Percentiles rank a stretch among this genome's conserved stretches.
These are phyloP conservation scores for Cryptoprocta ferox DNA, from an alignment of 2,797 vertebrate genomes.

Conservation along the genomic window DNA sequence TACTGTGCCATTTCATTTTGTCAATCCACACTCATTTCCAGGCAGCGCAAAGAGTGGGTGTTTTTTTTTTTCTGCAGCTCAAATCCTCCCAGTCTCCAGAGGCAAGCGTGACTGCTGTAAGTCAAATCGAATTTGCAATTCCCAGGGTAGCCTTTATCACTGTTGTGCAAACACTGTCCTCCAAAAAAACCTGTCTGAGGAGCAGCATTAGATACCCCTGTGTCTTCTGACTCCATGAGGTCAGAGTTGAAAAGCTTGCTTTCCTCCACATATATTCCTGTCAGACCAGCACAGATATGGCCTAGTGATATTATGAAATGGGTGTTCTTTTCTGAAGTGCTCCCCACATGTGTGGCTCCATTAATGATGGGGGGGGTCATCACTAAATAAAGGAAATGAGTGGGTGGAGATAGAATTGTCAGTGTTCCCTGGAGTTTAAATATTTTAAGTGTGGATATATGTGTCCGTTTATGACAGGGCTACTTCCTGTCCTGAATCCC, in stretches of 20 bases:
- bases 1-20: not conserved
- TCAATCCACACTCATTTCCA: constrained; percentile 52
- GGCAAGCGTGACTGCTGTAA: constrained; percentile 24
- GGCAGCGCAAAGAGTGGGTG: constrained; percentile 5
- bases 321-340: not conserved
- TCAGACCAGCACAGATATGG: not conserved
- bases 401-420: not conserved
- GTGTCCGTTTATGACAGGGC: not conserved
- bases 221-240: not conserved
- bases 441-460: not conserved
- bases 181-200: not conserved
- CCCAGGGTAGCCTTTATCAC: not conserved
- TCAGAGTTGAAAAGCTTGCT: not conserved
- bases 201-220: not conserved
- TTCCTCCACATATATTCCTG: not conserved
- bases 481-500: constrained; percentile 38
- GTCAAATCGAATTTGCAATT: constrained; percentile 54
- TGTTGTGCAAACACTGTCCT: not conserved
- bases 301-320: not conserved
- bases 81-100: constrained; percentile 43
- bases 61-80: constrained; percentile 1
- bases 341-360: not conserved
- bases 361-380: not conserved
- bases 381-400: constrained; percentile 4
- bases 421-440: not conserved